phyloP scores from a whole-genome alignment of 2,113 vertebrate species.

The Morphnarchus princeps region DNA sequence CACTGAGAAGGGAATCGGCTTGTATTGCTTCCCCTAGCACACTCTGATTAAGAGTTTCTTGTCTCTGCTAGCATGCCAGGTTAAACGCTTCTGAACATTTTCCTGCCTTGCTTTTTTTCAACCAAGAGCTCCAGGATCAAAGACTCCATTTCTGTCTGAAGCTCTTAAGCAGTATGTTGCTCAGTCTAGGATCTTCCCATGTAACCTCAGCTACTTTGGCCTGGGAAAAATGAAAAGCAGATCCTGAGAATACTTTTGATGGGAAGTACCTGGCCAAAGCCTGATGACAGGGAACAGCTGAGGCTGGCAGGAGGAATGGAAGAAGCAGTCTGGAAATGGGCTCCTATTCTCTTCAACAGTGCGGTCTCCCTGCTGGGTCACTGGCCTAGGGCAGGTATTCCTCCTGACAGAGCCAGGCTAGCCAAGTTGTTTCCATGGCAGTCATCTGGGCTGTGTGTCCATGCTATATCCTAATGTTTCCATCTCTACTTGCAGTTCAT shows the following conservation, averaged over 20 bases:
- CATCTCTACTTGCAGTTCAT: not conserved
- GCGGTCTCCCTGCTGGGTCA: not conserved
- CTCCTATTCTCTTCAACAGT: not conserved
- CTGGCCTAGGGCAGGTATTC: slow-evolving; percentile 25
- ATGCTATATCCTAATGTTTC: not conserved
- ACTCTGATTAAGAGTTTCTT: not conserved
- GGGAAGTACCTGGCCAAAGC: not conserved
- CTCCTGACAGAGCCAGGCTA: not conserved
- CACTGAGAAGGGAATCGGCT: not conserved
- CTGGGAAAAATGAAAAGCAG: not conserved
- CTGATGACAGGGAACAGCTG: not conserved
- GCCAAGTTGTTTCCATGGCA: slow-evolving; percentile 1
- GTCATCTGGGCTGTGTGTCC: not conserved
- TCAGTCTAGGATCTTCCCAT: not conserved
- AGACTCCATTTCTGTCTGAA: not conserved
- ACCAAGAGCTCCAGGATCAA: not conserved
- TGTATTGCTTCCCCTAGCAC: not conserved
- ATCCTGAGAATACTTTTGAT: not conserved
- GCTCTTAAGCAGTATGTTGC: not conserved
- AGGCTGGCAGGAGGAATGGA: not conserved
- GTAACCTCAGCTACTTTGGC: not conserved
- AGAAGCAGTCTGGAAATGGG: not conserved
- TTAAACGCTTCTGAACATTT: not conserved
- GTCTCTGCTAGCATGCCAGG: not conserved
- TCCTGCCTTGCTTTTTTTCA: not conserved